Conservation (phyloP, 2,888 invertebrate genomes). For the Drosophila mercatorum region DNA sequence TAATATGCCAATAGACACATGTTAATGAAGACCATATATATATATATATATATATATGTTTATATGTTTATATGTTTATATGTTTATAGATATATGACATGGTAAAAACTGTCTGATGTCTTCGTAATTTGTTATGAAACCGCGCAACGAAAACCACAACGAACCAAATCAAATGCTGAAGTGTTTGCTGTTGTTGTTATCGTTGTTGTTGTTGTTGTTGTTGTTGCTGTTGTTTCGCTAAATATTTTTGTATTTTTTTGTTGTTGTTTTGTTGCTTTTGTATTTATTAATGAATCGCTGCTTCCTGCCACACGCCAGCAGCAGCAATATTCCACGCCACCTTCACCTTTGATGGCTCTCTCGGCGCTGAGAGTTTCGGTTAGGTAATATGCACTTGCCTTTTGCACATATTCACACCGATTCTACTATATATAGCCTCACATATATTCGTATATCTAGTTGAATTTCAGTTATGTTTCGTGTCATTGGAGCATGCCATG, state of each 20-base stretch:
- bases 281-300: conserved; percentile 56
- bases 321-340: conserved; percentile 38
- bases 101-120: conserved; percentile 35
- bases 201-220: conserved; percentile 24
- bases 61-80: background rate
- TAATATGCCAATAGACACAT: conserved; percentile 27
- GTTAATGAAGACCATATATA: conserved; percentile 37
- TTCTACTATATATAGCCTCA: background rate
- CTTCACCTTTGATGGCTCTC: conserved; percentile 60
- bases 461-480: conserved; percentile 32
- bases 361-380: conserved; percentile 33
- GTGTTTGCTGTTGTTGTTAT: conserved; percentile 32
- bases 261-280: conserved; percentile 33
- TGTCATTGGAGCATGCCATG: conserved; percentile 58
- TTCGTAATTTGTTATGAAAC: conserved; percentile 64
- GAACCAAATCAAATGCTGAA: conserved; percentile 43
- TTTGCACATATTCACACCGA: background rate
- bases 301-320: conserved; percentile 58
- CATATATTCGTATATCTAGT: conserved; percentile 7
- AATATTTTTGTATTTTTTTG: background rate
- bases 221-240: conserved; percentile 26
- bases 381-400: conserved; percentile 36
- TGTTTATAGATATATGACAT: background rate
- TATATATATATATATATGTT: background rate
- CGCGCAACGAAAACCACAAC: conserved; percentile 43